Base-by-base conservation (phyloP, 2,113 vertebrate genomes). In the Lepus europaeus region DNA sequence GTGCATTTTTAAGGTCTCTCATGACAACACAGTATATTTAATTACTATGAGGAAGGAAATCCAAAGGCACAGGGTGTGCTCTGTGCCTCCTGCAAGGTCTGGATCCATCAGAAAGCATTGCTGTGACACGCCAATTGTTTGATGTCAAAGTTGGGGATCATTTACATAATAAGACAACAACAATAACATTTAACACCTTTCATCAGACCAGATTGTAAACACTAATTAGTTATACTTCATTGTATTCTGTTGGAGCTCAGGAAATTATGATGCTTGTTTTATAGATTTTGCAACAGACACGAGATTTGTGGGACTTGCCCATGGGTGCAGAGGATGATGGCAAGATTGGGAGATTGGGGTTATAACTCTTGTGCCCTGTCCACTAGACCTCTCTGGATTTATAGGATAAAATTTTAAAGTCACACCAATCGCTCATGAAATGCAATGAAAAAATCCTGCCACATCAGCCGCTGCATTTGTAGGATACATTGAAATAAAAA, bases 161-260 rank as follows among this genome's bases (percentile, higher is more conserved):
- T 89, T 93, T 92, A 25, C 74, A 94, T 69, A 87, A 78, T 79
- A 90, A 96, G 27, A 68, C n/a, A 80, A 49, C 3, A 70, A 89
- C 73, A 84, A 74, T 77, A 87, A 79, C 83, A 74, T 76, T 79
- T 90, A 92, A 82, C 0, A 5, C 49, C 90, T 69, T 85, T 88
- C 85, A 76, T 93, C 82, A 89, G 82, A 53, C 23, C 59, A 29
- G 82, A 88, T 0, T 77, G 22, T 68, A 92, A 89, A 92, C 86
- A 85, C 85, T 93, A 86, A 83, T 96, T 94, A 93, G 95, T 91
- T 90, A 76, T 69, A 86, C 53, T 76, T 92, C 66, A 59, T 17
- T 63, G 94, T 59, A 19, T 74, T 93, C 92, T 90, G 81, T 27
- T 80, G 73, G 56, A 72, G 72, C 31, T 59, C 53, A 59, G 73